A percentile compares a stretch with the other conserved stretches of the same genome.
These are phyloP conservation scores for Pseudolaguvia tuberculata DNA, from an alignment of 2,113 vertebrate genomes.

Conservation along the genomic window DNA sequence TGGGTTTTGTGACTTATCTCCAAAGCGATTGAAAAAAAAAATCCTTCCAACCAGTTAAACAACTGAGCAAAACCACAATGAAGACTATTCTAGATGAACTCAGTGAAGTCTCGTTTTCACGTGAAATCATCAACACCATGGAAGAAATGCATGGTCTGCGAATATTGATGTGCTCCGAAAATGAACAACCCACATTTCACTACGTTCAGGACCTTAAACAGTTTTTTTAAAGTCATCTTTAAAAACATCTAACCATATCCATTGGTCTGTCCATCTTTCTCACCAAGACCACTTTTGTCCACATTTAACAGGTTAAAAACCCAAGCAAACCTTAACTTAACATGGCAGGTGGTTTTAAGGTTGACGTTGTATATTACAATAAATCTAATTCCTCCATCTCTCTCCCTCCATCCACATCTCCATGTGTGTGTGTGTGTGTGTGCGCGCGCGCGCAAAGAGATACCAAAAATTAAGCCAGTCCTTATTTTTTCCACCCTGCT, in stretches of 20 bases:
- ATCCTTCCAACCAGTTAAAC: neutral
- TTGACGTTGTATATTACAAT: too few species aligned
- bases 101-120: slow-evolving; percentile 4
- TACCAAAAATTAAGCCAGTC: too few species aligned
- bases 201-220: slow-evolving; percentile 36
- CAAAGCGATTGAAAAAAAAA: neutral
- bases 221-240: neutral
- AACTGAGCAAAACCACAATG: neutral
- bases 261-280: too few species aligned
- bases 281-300: too few species aligned
- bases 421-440: too few species aligned
- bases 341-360: too few species aligned
- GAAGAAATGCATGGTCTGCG: neutral
- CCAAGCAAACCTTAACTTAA: too few species aligned
- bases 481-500: too few species aligned
- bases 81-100: neutral
- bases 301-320: too few species aligned
- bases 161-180: neutral
- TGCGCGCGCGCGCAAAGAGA: too few species aligned
- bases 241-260: neutral
- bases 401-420: too few species aligned
- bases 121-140: slow-evolving; percentile 22
- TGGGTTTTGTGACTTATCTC: neutral
- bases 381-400: too few species aligned
- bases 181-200: slow-evolving; percentile 42